Base-by-base conservation (phyloP, 2,797 vertebrate species). In the Euthynnus affinis region DNA sequence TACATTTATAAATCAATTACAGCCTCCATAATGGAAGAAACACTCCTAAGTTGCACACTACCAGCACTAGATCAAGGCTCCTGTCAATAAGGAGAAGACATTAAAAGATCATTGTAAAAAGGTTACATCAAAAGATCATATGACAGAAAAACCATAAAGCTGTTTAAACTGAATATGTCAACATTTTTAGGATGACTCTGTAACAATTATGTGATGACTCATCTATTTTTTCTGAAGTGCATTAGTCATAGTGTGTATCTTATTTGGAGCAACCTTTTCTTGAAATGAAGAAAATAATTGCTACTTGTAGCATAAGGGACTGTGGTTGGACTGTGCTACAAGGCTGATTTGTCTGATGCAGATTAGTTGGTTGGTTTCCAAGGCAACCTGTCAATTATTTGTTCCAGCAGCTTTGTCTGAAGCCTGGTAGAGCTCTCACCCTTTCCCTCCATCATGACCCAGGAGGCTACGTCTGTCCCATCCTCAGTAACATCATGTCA, bases 381-480 rank as follows among this genome's bases (percentile, higher is more conserved):
- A 23, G 60, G 81, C 74, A 88, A 90, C 85, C 71, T 77, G 67
- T 86, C 71, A 87, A 84, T 86, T 85, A 85, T 89, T 88, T 71
- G 81, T 86, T 76, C 74, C 71, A 27, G 52, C 32, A 53, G 84
- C 76, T 88, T 86, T 76, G 79, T 86, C 13, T 64, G 29, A 40
- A 56, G 72, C 63, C 59, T 49, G 65, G 56, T 55, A 18, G 70
- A 56, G 78, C 42, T 20, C 71, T 90, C 70, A 67, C 77, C 81
- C 78, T 68, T 82, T 55, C 63, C 78, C 70, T 75, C 71, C 42
- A 53, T 57, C 51, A 73, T 83, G 82, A 74, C 77, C 86, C 74
- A 29, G 75, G 63, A 81, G 79, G 73, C 63, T 49, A 5, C 27
- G 79, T 70, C 74, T 13, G 48, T 61, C 65, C 71, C 15, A 57